Evolutionary conservation across 2,797 vertebrate genomes (phyloP).

Genomic region (Paguma larvata): DNA sequence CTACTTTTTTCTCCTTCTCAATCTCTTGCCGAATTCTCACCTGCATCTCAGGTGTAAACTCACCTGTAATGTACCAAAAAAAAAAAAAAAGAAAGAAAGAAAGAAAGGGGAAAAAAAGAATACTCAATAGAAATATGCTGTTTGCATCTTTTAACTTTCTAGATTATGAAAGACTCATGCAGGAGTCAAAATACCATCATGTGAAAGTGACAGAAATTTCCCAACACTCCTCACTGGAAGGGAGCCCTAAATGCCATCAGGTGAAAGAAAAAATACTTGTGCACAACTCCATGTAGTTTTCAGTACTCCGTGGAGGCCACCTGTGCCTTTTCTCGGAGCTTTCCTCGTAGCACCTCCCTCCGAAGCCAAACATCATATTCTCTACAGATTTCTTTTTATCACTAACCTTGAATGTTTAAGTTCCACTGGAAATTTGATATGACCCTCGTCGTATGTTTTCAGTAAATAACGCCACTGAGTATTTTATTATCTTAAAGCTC

Average conservation of each 20-base stretch:
- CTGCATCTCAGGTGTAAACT: conserved; percentile 98
- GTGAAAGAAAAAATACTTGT: neutral
- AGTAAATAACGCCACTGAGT: conserved; percentile 26
- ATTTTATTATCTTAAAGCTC: conserved; percentile 50
- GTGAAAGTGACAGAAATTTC: neutral
- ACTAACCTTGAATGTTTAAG: conserved; percentile 10
- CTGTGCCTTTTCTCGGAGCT: neutral
- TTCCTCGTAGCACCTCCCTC: neutral
- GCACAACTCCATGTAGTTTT: neutral
- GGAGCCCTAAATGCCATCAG: neutral
- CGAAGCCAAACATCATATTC: neutral
- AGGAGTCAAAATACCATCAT: neutral
- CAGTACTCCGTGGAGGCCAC: neutral
- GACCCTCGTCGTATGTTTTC: neutral
- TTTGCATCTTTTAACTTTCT: conserved; percentile 38
- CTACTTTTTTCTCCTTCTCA: conserved; percentile 98
- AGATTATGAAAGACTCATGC: conserved; percentile 20
- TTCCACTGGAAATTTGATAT: neutral
- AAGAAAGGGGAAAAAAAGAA: neutral
- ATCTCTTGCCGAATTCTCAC: conserved; percentile 97
- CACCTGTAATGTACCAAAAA: conserved; percentile 88
- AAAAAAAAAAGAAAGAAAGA: neutral
- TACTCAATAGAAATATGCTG: neutral
- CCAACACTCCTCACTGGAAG: neutral
- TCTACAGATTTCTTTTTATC: neutral